A percentile compares a stretch with the other conserved stretches of the same genome.
These are phyloP conservation scores for Amphiprion percula DNA, from an alignment of 2,113 vertebrate genomes.

Conservation along the genomic window DNA sequence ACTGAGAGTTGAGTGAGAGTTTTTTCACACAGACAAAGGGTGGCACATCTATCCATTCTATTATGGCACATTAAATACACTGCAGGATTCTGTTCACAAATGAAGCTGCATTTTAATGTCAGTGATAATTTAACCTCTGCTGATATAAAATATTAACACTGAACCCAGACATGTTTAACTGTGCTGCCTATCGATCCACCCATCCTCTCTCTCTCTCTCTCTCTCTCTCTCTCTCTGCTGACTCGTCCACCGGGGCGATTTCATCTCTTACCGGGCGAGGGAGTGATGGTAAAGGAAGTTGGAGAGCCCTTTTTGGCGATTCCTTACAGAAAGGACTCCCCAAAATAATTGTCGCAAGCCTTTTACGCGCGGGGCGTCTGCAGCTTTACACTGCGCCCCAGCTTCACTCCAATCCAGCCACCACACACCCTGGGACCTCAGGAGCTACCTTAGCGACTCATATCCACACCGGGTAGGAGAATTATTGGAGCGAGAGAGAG, in stretches of 20 bases:
- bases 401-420: conserved; percentile 60
- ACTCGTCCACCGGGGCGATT: conserved; percentile 14
- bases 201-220: no score
- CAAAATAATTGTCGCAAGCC: conserved; percentile 16
- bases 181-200: not conserved
- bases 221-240: no score
- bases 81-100: not conserved
- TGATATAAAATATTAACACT: not conserved
- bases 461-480: conserved; percentile 51
- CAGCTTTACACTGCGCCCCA: conserved; percentile 48
- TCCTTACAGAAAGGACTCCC: not conserved
- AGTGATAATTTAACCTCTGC: not conserved
- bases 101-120: not conserved
- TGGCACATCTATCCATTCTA: not conserved
- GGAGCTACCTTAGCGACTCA: conserved; percentile 49
- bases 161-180: not conserved
- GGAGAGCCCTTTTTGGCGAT: conserved; percentile 8
- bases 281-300: conserved; percentile 29
- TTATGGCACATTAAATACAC: not conserved
- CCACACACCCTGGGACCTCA: conserved; percentile 35
- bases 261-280: conserved; percentile 32
- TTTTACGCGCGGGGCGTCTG: conserved; percentile 47
- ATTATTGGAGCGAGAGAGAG: conserved; percentile 78
- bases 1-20: not conserved
- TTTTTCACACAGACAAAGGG: not conserved